Evolutionary conservation across 2,888 invertebrate genomes (phyloP).

Genomic region (Hypena proboscidalis): DNA sequence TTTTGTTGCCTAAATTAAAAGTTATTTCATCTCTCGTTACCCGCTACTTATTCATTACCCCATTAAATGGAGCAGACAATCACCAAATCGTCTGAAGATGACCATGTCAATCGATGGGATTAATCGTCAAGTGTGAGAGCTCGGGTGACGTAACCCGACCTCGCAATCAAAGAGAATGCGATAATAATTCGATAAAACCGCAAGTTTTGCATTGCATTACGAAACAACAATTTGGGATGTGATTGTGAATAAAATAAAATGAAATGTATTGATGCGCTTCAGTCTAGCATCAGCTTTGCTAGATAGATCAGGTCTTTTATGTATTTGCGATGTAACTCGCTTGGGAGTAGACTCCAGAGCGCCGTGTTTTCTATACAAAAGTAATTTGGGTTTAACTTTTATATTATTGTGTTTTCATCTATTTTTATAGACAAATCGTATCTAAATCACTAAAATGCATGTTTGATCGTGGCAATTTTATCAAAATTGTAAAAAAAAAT

Average conservation of each 20-base stretch:
- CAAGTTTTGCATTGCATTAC: conserved; percentile 42
- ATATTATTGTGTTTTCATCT: too few species aligned
- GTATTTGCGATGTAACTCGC: too few species aligned
- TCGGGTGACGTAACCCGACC: conserved; percentile 45
- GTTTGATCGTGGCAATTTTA: too few species aligned
- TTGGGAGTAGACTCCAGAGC: too few species aligned
- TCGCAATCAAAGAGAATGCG: conserved; percentile 50
- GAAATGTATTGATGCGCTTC: conserved; percentile 20
- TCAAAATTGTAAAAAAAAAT: too few species aligned
- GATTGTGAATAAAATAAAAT: conserved; percentile 40
- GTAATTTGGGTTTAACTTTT: too few species aligned
- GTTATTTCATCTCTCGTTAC: too few species aligned
- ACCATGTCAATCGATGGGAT: conserved; percentile 19
- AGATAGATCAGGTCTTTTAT: too few species aligned
- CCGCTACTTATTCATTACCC: neutral
- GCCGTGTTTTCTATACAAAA: too few species aligned
- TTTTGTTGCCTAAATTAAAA: too few species aligned
- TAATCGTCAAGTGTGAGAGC: conserved; percentile 37
- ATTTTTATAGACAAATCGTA: too few species aligned
- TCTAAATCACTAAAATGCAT: too few species aligned
- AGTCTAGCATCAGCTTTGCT: conserved; percentile 21
- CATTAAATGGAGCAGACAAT: neutral
- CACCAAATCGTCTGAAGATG: neutral
- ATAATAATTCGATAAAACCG: conserved; percentile 48
- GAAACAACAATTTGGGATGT: conserved; percentile 36